These are phyloP conservation scores for Noctua janthina DNA, from an alignment of 2,888 invertebrate species.

Conservation along the genomic window DNA sequence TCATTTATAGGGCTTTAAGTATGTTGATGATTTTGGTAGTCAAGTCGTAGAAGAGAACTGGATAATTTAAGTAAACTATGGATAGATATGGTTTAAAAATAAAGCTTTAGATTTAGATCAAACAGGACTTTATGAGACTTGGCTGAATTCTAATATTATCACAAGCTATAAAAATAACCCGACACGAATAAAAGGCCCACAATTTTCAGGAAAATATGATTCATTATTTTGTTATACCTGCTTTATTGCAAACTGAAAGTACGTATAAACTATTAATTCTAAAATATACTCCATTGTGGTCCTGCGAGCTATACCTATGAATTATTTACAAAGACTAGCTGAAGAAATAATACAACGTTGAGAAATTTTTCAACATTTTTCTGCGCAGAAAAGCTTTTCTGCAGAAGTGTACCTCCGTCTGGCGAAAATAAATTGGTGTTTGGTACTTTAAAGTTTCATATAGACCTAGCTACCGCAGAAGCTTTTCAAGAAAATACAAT, in stretches of 20 bases:
- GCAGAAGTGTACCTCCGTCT: slow-evolving; percentile 56
- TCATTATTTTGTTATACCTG: slow-evolving; percentile 12
- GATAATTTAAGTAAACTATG: neutral
- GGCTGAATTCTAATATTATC: no score
- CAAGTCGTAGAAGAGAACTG: neutral
- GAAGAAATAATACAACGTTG: slow-evolving; percentile 48
- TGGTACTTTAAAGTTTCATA: slow-evolving; percentile 48
- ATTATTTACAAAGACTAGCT: slow-evolving; percentile 53
- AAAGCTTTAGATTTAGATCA: no score
- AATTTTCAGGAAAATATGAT: neutral
- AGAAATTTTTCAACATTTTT: slow-evolving; percentile 57
- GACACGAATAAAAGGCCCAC: neutral
- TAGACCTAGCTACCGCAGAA: slow-evolving; percentile 20
- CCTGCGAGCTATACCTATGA: slow-evolving; percentile 47
- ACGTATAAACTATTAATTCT: slow-evolving; percentile 44
- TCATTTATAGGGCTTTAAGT: slow-evolving; percentile 31
- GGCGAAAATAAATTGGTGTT: slow-evolving; percentile 59
- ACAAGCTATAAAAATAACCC: neutral
- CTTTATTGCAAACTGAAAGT: slow-evolving; percentile 24
- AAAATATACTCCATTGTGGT: slow-evolving; percentile 51
- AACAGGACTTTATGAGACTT: no score
- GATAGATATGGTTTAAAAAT: neutral
- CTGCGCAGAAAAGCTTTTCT: slow-evolving; percentile 52
- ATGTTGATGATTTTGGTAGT: neutral
- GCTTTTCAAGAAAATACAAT: slow-evolving; percentile 23